Conservation (phyloP, 30 jellyfish, hydroid and myxozoan species). For the Cassiopea xamachana region DNA sequence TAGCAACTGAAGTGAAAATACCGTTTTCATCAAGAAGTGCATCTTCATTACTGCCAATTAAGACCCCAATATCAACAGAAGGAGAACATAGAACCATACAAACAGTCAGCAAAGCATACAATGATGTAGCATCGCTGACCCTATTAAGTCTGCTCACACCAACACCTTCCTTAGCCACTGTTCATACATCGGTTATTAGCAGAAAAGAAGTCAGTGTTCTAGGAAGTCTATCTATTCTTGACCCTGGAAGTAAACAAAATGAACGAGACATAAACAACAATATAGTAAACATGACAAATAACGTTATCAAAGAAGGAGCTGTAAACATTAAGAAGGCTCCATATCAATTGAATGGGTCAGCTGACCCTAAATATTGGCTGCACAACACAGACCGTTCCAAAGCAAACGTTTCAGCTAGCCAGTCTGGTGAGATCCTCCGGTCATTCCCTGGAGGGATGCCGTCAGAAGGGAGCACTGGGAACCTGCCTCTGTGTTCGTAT, state of each 20-base stretch:
- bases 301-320: not conserved
- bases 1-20: not conserved
- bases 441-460: conserved; percentile 8
- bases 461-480: conserved; percentile 30
- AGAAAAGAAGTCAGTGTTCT: not conserved
- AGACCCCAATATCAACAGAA: not conserved
- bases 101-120: not conserved
- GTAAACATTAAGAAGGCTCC: not conserved
- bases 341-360: conserved; percentile 22
- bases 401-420: conserved; percentile 53
- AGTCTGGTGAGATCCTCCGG: conserved; percentile 37
- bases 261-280: conserved; percentile 26
- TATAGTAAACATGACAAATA: conserved; percentile 6
- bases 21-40: not conserved
- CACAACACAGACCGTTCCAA: conserved; percentile 72
- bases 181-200: not conserved
- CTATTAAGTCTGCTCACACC: not conserved
- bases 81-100: not conserved
- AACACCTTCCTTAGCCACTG: not conserved
- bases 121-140: not conserved
- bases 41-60: not conserved
- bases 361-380: conserved; percentile 51
- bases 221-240: not conserved
- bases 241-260: conserved; percentile 4
- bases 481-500: conserved; percentile 99